These are phyloP conservation scores for Saccostrea glomerata DNA, from an alignment of 1,140 invertebrate species.

Conservation along the genomic window DNA sequence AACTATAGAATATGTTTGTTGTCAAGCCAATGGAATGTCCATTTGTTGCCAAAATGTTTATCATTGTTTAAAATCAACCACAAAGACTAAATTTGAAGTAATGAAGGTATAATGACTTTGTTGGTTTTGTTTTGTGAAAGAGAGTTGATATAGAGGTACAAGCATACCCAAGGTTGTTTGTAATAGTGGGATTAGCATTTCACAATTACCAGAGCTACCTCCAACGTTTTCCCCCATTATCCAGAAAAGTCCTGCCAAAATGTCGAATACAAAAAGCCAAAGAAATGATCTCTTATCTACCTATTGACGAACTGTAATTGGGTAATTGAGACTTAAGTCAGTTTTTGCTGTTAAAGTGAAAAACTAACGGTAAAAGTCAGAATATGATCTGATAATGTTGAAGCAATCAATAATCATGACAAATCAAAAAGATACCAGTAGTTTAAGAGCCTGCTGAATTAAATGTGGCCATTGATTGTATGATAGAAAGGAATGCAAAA, in stretches of 20 bases:
- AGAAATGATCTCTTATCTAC: constrained; percentile 17
- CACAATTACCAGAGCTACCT: background rate
- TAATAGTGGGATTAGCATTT: background rate
- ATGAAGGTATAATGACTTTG: constrained; percentile 24
- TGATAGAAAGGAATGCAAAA: constrained; percentile 4
- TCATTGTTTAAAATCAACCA: constrained; percentile 20
- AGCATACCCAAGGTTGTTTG: background rate
- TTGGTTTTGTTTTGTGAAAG: constrained; percentile 22
- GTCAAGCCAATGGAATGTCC: constrained; percentile 21
- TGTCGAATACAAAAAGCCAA: background rate
- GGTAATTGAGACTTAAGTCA: constrained; percentile 28
- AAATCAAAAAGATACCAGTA: constrained; percentile 27
- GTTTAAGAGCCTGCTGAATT: background rate
- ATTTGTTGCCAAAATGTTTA: constrained; percentile 35
- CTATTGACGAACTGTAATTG: background rate
- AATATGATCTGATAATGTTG: background rate
- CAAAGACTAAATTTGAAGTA: constrained; percentile 32
- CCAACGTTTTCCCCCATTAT: background rate
- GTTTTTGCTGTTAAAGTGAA: constrained; percentile 7
- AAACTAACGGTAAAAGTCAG: constrained; percentile 10
- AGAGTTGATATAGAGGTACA: background rate
- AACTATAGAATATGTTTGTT: background rate
- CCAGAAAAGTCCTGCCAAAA: background rate
- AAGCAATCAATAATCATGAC: constrained; percentile 13
- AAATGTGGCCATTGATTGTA: background rate